Percentiles rank a stretch among this genome's conserved stretches.
These are phyloP conservation scores for Amphiduros pacificus DNA, from an alignment of 2,888 invertebrate species.

Conservation along the genomic window DNA sequence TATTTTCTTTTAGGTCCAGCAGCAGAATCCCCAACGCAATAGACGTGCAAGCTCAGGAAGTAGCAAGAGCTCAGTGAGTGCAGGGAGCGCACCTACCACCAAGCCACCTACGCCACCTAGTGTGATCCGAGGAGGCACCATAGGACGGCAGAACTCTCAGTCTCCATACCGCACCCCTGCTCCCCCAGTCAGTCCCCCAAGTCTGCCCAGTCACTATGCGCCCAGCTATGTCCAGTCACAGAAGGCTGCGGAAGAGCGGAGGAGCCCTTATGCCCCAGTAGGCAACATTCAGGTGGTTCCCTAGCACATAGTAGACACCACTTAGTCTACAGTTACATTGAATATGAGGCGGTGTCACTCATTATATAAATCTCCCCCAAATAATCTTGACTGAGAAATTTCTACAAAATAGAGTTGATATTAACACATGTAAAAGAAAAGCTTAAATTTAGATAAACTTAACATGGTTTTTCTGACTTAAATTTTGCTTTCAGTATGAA, in stretches of 20 bases:
- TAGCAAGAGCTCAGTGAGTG: conserved; percentile 9
- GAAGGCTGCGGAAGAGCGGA: not conserved
- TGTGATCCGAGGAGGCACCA: conserved; percentile 29
- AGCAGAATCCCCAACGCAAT: conserved; percentile 17
- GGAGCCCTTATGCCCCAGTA: conserved; percentile 13
- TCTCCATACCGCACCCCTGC: conserved; percentile 70
- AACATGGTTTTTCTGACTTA: too few relatives aligned
- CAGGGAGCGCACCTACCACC: conserved; percentile 76
- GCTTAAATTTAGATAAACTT: too few relatives aligned
- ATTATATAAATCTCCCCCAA: too few relatives aligned
- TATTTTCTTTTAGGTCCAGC: not conserved
- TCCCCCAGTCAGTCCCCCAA: conserved; percentile 92
- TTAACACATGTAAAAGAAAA: too few relatives aligned
- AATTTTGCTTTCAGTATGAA: too few relatives aligned
- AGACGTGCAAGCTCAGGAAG: conserved; percentile 6
- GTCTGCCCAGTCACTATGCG: conserved; percentile 88
- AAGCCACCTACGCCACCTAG: conserved; percentile 96
- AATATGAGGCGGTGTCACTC: too few relatives aligned
- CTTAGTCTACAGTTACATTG: too few relatives aligned
- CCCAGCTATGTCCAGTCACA: conserved; percentile 66
- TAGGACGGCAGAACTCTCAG: conserved; percentile 38
- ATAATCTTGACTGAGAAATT: too few relatives aligned
- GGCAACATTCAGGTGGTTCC: conserved; percentile 14
- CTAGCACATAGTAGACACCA: too few relatives aligned
- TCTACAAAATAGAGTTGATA: too few relatives aligned